These are phyloP conservation scores for Cavia aperea DNA, from an alignment of 2,113 vertebrate species.

Conservation along the genomic window DNA sequence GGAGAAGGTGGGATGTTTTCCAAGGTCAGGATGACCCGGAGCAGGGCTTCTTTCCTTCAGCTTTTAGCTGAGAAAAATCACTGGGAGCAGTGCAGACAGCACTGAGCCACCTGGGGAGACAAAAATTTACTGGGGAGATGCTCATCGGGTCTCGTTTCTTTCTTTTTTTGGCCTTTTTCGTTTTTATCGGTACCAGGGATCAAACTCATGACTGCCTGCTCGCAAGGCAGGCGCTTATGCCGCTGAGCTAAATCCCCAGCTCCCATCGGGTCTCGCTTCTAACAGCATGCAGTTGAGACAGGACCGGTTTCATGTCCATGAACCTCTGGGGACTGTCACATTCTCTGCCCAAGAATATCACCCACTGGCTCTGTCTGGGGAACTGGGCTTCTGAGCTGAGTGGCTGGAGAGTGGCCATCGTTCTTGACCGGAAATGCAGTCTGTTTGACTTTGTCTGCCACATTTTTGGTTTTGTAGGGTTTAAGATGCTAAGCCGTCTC, in stretches of 20 bases:
- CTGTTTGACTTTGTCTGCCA: background rate
- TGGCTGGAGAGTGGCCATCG: background rate
- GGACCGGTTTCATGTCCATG: background rate
- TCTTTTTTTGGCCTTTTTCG: no score
- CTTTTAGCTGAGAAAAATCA: background rate
- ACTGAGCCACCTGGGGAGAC: background rate
- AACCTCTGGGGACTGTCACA: rapidly evolving
- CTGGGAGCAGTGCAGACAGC: background rate
- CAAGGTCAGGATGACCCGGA: background rate
- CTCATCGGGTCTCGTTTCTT: no score
- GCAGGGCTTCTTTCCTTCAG: background rate
- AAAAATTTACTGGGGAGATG: background rate
- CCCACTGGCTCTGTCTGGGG: rapidly evolving
- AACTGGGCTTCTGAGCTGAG: rapidly evolving
- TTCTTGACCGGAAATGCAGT: background rate
- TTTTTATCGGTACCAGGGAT: no score
- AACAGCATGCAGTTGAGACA: background rate
- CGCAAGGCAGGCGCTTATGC: no score
- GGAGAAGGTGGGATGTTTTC: background rate
- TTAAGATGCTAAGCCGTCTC: background rate
- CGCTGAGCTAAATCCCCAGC: no score
- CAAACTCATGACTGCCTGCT: no score
- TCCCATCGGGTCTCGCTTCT: no score
- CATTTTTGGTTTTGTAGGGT: background rate
- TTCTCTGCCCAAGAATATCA: rapidly evolving